Base-by-base conservation (phyloP, 1,140 invertebrate genomes). In the Pogonomyrmex barbatus region DNA sequence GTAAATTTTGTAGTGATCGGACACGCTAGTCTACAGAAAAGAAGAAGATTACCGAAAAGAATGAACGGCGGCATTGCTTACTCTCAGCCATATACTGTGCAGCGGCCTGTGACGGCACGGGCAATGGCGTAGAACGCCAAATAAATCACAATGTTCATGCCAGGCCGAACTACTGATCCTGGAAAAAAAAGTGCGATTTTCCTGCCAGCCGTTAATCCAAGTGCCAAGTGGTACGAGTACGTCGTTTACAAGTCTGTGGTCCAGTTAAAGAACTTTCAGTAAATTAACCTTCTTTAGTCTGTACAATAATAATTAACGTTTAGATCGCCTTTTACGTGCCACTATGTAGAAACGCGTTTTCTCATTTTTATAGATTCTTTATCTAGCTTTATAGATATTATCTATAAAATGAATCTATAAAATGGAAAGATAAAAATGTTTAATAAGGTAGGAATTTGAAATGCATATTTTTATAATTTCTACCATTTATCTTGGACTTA, bases 51-150 rank as follows among this genome's bases (percentile, higher is more conserved):
- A 50, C 42, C 70, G 58, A 84, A 84, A 84, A 84, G 58, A 84
- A 84, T 50, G 56, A 39, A 45, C 30, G 54, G 30, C 68, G 56
- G 81, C 56, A 58, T 24, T 36, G 30, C 39, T 50, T 3, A 47
- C 56, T 62, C 70, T 50, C 30, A 60, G 81, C 70, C 81, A 76
- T 45, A 76, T 76, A 76, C 68, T 47, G 70, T 39, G 56, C 81
- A 73, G 30, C 71, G 47, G 56, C 12, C 70, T 75, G 81, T 73
- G 81, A 62, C 81, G 54, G 42, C 24, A 36, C 79, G 54, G 5
- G 45, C 81, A 84, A 36, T 70, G 70, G 45, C 56, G 81, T 76
- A 73, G 83, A 85, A 85, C 83, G 70, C 83, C 58, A 77, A 85
- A 85, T 85, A 85, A 85, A 85, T 85, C 83, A 77, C 36, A 24